A percentile compares a stretch with the other conserved stretches of the same genome.
phyloP scores from a whole-genome alignment of 2,888 invertebrate species.

The Brenthis hecate region DNA sequence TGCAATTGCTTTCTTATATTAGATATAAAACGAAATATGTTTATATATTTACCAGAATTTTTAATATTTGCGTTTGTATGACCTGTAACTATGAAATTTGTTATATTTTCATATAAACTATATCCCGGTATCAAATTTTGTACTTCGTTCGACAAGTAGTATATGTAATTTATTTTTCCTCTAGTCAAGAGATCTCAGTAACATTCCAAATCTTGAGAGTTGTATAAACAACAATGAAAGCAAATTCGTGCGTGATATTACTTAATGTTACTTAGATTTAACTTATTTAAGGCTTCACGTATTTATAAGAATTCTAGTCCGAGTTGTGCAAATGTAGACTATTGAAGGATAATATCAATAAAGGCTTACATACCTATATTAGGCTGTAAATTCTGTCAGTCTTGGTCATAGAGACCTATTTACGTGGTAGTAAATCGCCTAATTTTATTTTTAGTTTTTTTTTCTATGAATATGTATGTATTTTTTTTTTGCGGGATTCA shows the following conservation, averaged over 20 bases:
- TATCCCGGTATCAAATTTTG: conserved; percentile 22
- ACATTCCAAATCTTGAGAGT: conserved; percentile 45
- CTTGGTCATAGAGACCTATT: conserved; percentile 23
- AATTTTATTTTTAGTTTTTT: background rate
- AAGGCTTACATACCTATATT: conserved; percentile 43
- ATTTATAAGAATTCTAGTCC: conserved; percentile 62
- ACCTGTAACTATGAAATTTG: too few relatives aligned
- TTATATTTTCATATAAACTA: too few relatives aligned
- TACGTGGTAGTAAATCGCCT: background rate
- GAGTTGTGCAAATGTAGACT: conserved; percentile 56
- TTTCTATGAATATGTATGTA: too few relatives aligned
- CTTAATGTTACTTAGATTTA: conserved; percentile 55
- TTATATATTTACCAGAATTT: too few relatives aligned
- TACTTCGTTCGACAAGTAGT: conserved; percentile 24
- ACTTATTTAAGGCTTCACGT: conserved; percentile 60
- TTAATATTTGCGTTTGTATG: too few relatives aligned
- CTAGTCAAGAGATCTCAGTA: conserved; percentile 52
- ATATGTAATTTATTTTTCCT: conserved; percentile 33
- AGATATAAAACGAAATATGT: too few relatives aligned
- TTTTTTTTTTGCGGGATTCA: too few relatives aligned
- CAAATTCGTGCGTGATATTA: conserved; percentile 72
- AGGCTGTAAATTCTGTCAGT: conserved; percentile 28
- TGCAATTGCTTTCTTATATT: conserved; percentile 5
- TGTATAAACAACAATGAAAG: conserved; percentile 44
- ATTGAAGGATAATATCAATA: conserved; percentile 37